Evolutionary conservation across 2,113 vertebrate species (phyloP), one percentile per base, ranked within the genome.

Genomic region (Saccopteryx leptura): DNA sequence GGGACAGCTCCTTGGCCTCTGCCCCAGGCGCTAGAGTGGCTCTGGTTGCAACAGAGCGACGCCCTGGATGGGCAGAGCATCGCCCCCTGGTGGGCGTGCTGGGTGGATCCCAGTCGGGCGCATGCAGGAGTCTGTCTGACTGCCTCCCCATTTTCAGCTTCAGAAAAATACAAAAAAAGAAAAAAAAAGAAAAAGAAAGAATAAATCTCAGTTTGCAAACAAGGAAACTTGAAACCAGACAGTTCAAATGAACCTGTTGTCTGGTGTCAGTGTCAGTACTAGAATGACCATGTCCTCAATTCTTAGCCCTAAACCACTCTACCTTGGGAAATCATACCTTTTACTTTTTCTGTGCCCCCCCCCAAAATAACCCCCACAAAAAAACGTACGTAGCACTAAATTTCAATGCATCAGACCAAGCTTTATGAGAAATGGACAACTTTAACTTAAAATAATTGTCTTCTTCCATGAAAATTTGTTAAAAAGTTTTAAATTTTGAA

Each of bases 351-450:
- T 39, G 39, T 39, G 2, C 39, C 39, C 39, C 39, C 39, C 39
- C 39, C 39, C 2, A 39, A 39, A 39, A 39, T 39, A 39, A 39
- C 39, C 39, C 39, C 39, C 39, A 39, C 39, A 39, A 39, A 39
- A 39, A 33, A 72, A 87, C 9, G 65, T 33, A n/a, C 1, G 6
- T 46, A 52, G 58, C 5, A 46, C 72, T 63, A 54, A 60, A 85
- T 85, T 71, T 61, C 7, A 66, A 66, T 87, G 74, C 23, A 17
- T 26, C 33, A 65, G 65, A 71, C n/a, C 26, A 65, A 79, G n/a
- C 33, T 91, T 80, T 58, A 33, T 81, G 58, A 81, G 66, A 72
- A 95, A 87, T 66, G 23, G 48, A 91, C 33, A 66, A 65, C 82
- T 78, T 33, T 33, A 75, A 78, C 50, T 75, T 87, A 86, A 79